Evolutionary conservation across 2,113 vertebrate genomes (phyloP).

Genomic region (Cephalopterus ornatus): DNA sequence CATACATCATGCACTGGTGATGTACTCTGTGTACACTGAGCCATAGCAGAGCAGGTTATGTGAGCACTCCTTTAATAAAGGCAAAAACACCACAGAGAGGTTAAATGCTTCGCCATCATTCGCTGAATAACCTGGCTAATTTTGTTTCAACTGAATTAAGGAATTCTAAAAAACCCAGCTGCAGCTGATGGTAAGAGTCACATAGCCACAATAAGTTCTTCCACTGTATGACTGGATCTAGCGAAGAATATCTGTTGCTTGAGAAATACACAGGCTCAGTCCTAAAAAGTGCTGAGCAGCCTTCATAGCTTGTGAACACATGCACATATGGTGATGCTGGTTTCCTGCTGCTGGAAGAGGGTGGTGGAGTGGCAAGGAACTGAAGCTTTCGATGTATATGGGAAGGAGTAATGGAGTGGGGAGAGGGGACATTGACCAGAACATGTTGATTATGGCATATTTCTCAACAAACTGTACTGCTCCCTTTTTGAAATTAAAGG

Average conservation of each 20-base stretch:
- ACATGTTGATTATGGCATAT: background rate
- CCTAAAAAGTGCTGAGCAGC: background rate
- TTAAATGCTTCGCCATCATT: background rate
- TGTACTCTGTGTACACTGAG: background rate
- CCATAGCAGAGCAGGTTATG: background rate
- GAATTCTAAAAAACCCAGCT: background rate
- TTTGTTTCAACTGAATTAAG: background rate
- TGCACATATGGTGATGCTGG: rapidly evolving
- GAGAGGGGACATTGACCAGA: background rate
- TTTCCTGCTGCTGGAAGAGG: background rate
- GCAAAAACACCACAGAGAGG: background rate
- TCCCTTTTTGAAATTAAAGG: background rate
- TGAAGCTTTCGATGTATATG: background rate
- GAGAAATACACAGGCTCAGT: background rate
- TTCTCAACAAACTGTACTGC: background rate
- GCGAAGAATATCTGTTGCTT: background rate
- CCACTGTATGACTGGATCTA: background rate
- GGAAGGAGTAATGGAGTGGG: background rate
- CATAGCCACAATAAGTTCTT: background rate
- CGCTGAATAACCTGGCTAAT: background rate
- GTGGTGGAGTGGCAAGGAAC: background rate
- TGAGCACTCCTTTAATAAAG: background rate
- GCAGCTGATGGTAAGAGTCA: background rate
- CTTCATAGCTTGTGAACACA: background rate
- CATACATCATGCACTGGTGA: background rate